Base-by-base conservation (phyloP, 1,140 invertebrate species). In the Idris sp. region DNA sequence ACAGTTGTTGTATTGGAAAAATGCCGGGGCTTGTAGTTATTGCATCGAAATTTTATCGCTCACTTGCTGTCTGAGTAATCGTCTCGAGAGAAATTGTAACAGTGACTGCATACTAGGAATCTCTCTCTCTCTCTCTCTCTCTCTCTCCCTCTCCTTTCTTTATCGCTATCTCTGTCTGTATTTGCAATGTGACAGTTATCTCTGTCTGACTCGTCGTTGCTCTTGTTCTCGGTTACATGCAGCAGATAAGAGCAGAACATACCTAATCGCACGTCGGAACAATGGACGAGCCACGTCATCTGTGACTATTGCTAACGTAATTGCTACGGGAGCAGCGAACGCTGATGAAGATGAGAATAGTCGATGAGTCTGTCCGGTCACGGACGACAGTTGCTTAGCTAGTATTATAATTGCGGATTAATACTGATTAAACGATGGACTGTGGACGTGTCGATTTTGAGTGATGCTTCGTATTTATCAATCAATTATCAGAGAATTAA, bases 221-320 rank as follows among this genome's bases (percentile, higher is more conserved):
- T 15, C 41, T 53, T 64, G 64, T 35, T 33, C 44, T 46, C 53
- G 53, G 74, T 77, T 76, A 78, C 73, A 56, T 49, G 64, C 61
- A 72, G 28, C 46, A 74, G 80, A 81, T 79, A 80, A 76, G 79
- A 76, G 75, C 59, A 54, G 69, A 79, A 80, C 75, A 78, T 69
- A 79, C 77, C 81, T 84, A 85, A 86, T 87, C 78, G 79, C 76
- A 81, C 74, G 74, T 78, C 56, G 67, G 81, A 82, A 87, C 85
- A 86, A 86, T 85, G 81, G 78, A 81, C 71, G 69, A 71, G 78
- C 79, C 54, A 78, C 78, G 81, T 84, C 81, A 80, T 81, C 81
- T 65, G 78, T 75, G 77, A 83, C 80, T 85, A 83, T 85, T 82
- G 77, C 81, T 72, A 78, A 84, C 84, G 84, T 86, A 86, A 86